These are phyloP conservation scores for Bombyx mandarina DNA, from an alignment of 1,140 invertebrate species.

Conservation along the genomic window DNA sequence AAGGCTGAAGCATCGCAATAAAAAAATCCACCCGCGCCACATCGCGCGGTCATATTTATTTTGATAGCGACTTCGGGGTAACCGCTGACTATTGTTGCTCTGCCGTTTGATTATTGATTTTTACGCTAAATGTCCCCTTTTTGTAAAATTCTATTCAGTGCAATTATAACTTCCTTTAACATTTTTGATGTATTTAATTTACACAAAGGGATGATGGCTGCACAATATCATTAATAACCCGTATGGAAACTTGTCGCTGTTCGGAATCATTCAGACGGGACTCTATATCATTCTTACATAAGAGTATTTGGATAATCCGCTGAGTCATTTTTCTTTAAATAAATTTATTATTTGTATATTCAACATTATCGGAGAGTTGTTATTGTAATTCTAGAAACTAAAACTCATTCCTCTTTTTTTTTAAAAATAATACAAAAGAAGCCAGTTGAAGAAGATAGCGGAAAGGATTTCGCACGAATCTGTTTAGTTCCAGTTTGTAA, in stretches of 20 bases:
- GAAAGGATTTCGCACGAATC: constrained; percentile 34
- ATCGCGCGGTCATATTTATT: constrained; percentile 56
- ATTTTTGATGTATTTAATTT: constrained; percentile 45
- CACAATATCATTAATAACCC: constrained; percentile 64
- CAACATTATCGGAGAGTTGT: background rate
- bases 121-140: constrained; percentile 66
- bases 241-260: constrained; percentile 55
- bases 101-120: constrained; percentile 66
- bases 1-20: constrained; percentile 42
- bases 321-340: constrained; percentile 19
- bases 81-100: constrained; percentile 54
- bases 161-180: constrained; percentile 58
- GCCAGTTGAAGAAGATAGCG: constrained; percentile 9
- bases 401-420: too few relatives aligned
- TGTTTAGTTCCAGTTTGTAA: constrained; percentile 41
- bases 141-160: constrained; percentile 49
- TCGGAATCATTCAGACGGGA: constrained; percentile 16
- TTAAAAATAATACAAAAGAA: too few relatives aligned
- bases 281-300: constrained; percentile 7
- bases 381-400: background rate
- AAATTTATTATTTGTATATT: constrained; percentile 3
- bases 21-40: constrained; percentile 59
- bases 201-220: constrained; percentile 40
- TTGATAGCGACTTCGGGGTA: constrained; percentile 56
- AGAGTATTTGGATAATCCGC: constrained; percentile 14